Evolutionary conservation across 2,113 vertebrate species (phyloP), one percentile per base, ranked within the genome.

Genomic region (Myanophis thanlyinensis): DNA sequence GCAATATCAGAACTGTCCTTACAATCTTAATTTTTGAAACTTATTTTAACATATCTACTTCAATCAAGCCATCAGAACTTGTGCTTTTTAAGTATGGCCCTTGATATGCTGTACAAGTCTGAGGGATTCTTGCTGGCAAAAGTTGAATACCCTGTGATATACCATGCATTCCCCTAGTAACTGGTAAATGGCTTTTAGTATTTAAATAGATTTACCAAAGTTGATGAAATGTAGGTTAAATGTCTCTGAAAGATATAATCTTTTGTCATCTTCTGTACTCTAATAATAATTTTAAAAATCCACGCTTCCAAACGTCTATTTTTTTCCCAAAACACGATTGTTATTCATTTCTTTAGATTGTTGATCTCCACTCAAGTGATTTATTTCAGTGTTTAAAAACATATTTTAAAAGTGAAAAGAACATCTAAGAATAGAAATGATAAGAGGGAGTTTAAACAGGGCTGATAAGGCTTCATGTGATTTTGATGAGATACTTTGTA

Each of bases 211-310:
- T 0, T 0, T 59, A 91, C 5, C n/a, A 73, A 25, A 90, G 35
- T 87, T 95, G 94, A 93, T 94, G 95, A 91, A 94, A 94, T 96
- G 93, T 95, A 95, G 94, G 84, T 95, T 94, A 96, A 95, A 94
- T 54, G 94, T 94, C 85, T 95, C 93, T 94, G 94, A 92, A 93
- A 96, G 90, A 90, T 96, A 95, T 96, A 93, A 95, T 96, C 93
- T 97, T 96, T 95, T 95, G 94, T 95, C 95, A 96, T 94, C 94
- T 97, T 92, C 91, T 93, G 49, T 94, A 51, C 67, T 91, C 84
- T 93, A 85, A 95, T 95, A 90, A 90, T 89, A 93, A 56, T 35
- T 35, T 80, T 80, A 40, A 80, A 94, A 97, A 95, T 95, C 95
- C 96, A 93, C 8, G 93, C 93, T 95, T 96, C 94, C 89, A 96